A percentile compares a stretch with the other conserved stretches of the same genome.
These are phyloP conservation scores for Ibycter americanus DNA, from an alignment of 2,797 vertebrate species.

Conservation along the genomic window DNA sequence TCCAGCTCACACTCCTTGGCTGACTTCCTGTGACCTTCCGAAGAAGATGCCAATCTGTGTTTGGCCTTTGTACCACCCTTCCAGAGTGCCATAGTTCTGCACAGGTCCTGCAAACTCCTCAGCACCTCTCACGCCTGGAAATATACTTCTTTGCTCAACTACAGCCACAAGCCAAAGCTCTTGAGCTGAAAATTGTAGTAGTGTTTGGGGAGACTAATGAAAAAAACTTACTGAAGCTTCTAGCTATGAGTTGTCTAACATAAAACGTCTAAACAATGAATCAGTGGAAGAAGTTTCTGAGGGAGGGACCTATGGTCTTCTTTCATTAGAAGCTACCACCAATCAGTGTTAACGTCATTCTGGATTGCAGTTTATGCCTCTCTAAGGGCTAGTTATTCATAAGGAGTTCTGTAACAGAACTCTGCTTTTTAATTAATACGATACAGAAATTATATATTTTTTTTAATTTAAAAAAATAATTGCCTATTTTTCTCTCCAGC, in stretches of 20 bases:
- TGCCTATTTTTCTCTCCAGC: background rate
- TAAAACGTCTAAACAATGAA: background rate
- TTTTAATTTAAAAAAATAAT: background rate
- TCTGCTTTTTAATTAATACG: background rate
- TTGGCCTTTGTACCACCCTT: background rate
- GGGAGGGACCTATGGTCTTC: background rate
- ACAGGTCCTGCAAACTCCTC: background rate
- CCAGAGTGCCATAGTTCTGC: background rate
- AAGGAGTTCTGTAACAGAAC: background rate
- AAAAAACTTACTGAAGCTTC: background rate
- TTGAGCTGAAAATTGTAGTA: background rate
- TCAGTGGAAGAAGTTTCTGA: background rate
- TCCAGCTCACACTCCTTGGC: background rate
- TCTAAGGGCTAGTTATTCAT: background rate
- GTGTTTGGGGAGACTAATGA: background rate
- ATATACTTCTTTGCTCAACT: background rate
- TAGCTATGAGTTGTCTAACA: background rate
- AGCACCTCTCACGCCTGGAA: background rate
- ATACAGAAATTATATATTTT: background rate
- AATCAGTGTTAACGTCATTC: background rate
- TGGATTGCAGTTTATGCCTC: background rate
- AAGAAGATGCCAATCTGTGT: background rate
- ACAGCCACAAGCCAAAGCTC: background rate
- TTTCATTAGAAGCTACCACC: background rate
- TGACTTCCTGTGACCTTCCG: background rate